phyloP scores from a whole-genome alignment of 2,797 vertebrate species.

The Melanotaenia nigrans region DNA sequence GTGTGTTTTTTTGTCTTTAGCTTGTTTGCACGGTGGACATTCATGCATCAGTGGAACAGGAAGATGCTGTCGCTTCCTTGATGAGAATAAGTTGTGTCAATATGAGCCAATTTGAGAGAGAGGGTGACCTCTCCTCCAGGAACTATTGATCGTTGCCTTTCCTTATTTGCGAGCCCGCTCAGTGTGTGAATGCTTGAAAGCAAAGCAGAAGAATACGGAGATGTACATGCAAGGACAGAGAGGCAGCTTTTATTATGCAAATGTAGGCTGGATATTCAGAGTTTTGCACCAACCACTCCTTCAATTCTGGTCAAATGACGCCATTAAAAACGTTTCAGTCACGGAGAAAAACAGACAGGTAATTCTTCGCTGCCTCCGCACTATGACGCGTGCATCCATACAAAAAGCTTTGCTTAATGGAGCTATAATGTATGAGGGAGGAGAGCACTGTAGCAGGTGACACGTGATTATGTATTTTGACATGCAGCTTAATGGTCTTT shows the following conservation, averaged over 20 bases:
- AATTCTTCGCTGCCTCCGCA: not conserved
- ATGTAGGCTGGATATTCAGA: slow-evolving; percentile 11
- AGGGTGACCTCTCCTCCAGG: slow-evolving; percentile 56
- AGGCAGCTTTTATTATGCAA: slow-evolving; percentile 37
- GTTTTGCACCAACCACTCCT: slow-evolving; percentile 1
- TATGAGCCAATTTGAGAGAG: slow-evolving; percentile 54
- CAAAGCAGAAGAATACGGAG: not conserved
- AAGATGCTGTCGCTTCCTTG: slow-evolving; percentile 31
- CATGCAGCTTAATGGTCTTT: slow-evolving; percentile 63
- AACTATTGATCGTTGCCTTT: slow-evolving; percentile 62
- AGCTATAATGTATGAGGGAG: slow-evolving; percentile 50
- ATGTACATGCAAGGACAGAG: slow-evolving; percentile 1
- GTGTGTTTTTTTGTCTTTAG: too few species aligned
- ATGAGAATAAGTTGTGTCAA: slow-evolving; percentile 46
- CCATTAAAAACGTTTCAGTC: slow-evolving; percentile 5
- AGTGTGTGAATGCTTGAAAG: slow-evolving; percentile 34
- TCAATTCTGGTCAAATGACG: slow-evolving; percentile 1
- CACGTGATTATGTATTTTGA: slow-evolving; percentile 69
- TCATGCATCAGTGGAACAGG: slow-evolving; percentile 15
- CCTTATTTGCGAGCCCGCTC: slow-evolving; percentile 54
- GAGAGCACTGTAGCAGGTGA: slow-evolving; percentile 40
- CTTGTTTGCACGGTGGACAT: not conserved
- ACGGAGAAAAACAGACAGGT: not conserved
- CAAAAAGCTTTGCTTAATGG: slow-evolving; percentile 36
- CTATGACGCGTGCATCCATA: slow-evolving; percentile 37